Evolutionary conservation across 2,113 vertebrate species (phyloP).

Genomic region (Podarcis muralis): DNA sequence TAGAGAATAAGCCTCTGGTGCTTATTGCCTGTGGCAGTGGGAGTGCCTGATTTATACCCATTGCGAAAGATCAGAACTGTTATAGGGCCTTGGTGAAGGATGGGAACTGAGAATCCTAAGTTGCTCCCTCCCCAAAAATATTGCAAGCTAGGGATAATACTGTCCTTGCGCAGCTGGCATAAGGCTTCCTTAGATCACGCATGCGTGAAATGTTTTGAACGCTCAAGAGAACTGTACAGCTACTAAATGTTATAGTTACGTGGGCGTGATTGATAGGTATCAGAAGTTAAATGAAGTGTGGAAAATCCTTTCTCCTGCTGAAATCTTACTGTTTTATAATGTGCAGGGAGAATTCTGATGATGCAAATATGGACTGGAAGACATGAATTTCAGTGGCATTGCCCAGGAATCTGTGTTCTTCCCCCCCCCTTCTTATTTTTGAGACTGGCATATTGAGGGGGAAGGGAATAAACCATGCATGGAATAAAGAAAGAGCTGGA

Average conservation of each 20-base stretch:
- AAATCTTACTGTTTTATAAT: not conserved
- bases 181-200: no score
- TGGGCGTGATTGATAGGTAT: not conserved
- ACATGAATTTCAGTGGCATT: not conserved
- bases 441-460: not conserved
- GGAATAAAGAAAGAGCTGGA: not conserved
- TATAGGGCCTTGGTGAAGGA: no score
- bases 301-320: not conserved
- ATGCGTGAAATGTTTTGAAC: not conserved
- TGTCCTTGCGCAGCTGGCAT: no score
- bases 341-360: not conserved
- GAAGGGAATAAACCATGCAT: not conserved
- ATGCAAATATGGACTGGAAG: not conserved
- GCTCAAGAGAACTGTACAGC: not conserved
- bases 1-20: no score
- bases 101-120: no score
- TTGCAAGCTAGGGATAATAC: no score
- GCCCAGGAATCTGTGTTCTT: not conserved
- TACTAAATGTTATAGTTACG: not conserved
- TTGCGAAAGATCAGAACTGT: no score
- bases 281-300: not conserved
- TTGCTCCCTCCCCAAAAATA: no score
- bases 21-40: no score
- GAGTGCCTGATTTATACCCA: no score
- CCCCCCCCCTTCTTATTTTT: not conserved